Evolutionary conservation across 2,113 vertebrate genomes (phyloP), one percentile per base, ranked within the genome.

Genomic region (Petrocephalus zakoni): DNA sequence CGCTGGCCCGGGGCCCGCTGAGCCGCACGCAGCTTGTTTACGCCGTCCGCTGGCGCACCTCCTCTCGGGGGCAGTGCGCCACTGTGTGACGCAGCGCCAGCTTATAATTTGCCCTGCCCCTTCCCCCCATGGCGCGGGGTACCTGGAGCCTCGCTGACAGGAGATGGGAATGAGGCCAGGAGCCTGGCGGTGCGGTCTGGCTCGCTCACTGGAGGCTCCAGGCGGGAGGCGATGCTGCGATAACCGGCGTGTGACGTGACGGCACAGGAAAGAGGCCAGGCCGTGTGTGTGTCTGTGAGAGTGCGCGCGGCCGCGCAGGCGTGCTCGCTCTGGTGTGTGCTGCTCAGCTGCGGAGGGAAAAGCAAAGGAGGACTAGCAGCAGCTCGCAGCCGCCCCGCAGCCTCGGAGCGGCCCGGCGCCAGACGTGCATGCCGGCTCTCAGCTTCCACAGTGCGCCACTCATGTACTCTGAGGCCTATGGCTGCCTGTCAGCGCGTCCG

Each of bases 381-480:
- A 85, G 37, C 58, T 75, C 29, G 2, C 25, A 89, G 87, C 46
- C n/a, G 86, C 53, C 34, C 51, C 6, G 34, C 51, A 46, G 78
- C 87, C 88, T 78, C 29, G 52, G 19, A 72, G 58, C n/a, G 52
- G 61, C 78, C 51, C 83, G 78, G 88, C 75, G 25, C 19, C 37
- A 25, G 37, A 49, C 37, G n/a, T 22, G 42, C 37, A 86, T 19
- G 29, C 15, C 21, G 56, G 55, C n/a, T 64, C 61, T 64, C 56
- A 25, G 11, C 52, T 7, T 25, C 22, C 19, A 61, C 72, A 78
- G 72, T 17, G 52, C n/a, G 42, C 87, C 29, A 56, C 88, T 51
- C 58, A 92, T 91, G 89, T 78, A 90, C 72, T 81, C 89, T 34
- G 89, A 91, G 53, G 89, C 87, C 25, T 89, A 58, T 85, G 88